Conservation (phyloP, 2,797 vertebrate genomes). For the Sciaenops ocellatus region DNA sequence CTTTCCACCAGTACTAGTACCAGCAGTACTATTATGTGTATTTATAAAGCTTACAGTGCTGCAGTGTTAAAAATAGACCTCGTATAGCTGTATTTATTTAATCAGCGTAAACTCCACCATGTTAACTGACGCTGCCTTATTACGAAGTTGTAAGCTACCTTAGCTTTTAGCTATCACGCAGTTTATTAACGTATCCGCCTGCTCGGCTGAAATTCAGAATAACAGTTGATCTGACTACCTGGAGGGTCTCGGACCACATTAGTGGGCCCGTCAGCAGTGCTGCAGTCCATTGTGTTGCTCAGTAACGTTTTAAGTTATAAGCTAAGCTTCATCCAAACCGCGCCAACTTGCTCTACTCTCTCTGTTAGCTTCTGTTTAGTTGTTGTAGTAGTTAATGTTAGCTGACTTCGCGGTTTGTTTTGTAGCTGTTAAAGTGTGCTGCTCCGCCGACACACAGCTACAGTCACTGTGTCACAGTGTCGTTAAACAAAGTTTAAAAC, state of each 20-base stretch:
- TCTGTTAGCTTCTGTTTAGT: background rate
- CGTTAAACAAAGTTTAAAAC: background rate
- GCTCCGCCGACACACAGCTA: no score
- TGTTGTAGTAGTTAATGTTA: background rate
- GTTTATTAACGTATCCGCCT: background rate
- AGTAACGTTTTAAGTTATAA: background rate
- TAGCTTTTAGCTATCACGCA: slow-evolving; percentile 22
- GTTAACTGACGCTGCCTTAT: background rate
- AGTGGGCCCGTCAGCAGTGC: slow-evolving; percentile 6
- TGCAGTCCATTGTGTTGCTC: slow-evolving; percentile 56
- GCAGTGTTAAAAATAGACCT: background rate
- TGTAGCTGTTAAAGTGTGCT: no score
- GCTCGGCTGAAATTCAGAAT: background rate
- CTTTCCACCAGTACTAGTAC: background rate
- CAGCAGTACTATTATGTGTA: background rate
- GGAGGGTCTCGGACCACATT: slow-evolving; percentile 7
- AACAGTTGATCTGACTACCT: slow-evolving; percentile 40
- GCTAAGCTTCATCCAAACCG: slow-evolving; percentile 25
- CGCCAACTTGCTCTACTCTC: background rate
- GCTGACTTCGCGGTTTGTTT: background rate
- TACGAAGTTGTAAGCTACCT: slow-evolving; percentile 28
- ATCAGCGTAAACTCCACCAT: background rate
- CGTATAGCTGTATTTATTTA: fast-evolving
- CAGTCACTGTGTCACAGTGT: background rate
- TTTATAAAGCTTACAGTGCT: background rate